These are phyloP conservation scores for Catharus fuscescens DNA, from an alignment of 2,113 vertebrate genomes.

Conservation along the genomic window DNA sequence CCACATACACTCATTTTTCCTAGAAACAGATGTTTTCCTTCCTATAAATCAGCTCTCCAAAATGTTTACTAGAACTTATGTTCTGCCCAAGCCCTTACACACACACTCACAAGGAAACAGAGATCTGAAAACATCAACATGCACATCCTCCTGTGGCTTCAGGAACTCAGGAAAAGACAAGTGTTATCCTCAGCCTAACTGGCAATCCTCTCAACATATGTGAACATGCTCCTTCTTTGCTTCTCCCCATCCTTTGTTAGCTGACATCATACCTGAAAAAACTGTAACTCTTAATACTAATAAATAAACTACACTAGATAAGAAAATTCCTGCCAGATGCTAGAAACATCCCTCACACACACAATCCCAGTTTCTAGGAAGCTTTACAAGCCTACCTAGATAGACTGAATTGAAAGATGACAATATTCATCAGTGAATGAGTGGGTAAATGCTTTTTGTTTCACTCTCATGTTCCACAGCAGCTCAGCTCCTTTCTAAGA, in stretches of 20 bases:
- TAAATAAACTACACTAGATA: background rate
- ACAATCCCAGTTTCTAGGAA: background rate
- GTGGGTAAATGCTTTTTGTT: background rate
- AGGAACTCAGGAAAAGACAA: background rate
- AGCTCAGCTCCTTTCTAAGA: background rate
- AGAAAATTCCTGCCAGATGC: background rate
- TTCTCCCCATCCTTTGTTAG: background rate
- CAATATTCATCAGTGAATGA: accelerated
- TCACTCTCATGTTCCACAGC: background rate
- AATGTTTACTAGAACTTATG: background rate
- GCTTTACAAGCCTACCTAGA: background rate
- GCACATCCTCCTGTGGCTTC: background rate
- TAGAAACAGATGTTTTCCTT: background rate
- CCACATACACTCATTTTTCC: background rate
- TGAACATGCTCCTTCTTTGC: background rate
- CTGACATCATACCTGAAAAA: background rate
- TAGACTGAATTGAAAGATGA: background rate
- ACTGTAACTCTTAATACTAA: background rate
- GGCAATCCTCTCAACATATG: background rate
- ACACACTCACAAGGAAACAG: background rate
- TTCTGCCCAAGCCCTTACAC: background rate
- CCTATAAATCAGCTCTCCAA: background rate
- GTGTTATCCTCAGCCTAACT: background rate
- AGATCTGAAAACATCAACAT: background rate
- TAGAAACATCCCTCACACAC: background rate